Percentiles rank a stretch among this genome's conserved stretches.
Conservation (phyloP, 2,888 invertebrate genomes). For the Papilio elwesi region DNA sequence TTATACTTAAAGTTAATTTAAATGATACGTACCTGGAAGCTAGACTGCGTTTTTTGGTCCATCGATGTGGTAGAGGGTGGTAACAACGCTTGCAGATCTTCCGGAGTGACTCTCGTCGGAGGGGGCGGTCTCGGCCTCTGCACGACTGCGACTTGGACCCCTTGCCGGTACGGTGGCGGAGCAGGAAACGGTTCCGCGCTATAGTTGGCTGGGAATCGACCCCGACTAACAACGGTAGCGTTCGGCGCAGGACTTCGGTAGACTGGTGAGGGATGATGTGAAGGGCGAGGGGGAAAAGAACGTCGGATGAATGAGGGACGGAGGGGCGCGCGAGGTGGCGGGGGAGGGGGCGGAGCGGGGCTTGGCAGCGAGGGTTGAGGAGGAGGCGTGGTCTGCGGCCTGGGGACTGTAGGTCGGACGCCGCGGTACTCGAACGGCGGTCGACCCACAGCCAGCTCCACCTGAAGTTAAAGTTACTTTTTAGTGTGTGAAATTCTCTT, state of each 20-base stretch:
- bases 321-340: conserved; percentile 46
- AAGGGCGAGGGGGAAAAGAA: conserved; percentile 49
- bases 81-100: conserved; percentile 78
- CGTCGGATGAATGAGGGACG: conserved; percentile 50
- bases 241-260: conserved; percentile 50
- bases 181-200: conserved; percentile 48
- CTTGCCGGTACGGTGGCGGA: conserved; percentile 53
- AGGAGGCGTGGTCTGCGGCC: conserved; percentile 46
- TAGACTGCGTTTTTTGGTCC: conserved; percentile 86
- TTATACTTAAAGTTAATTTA: not conserved
- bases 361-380: conserved; percentile 49
- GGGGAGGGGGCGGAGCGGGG: conserved; percentile 52
- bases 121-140: conserved; percentile 49
- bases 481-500: not conserved
- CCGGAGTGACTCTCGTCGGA: conserved; percentile 64
- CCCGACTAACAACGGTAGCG: conserved; percentile 50
- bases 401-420: conserved; percentile 52
- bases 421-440: conserved; percentile 72
- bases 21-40: conserved; percentile 78
- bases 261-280: conserved; percentile 48
- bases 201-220: conserved; percentile 47
- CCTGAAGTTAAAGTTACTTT: conserved; percentile 53
- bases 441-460: conserved; percentile 74
- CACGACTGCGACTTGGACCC: conserved; percentile 43
- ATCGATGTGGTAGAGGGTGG: conserved; percentile 80